phyloP scores from a whole-genome alignment of 2,888 invertebrate species.

The Drosophila paramelanica region DNA sequence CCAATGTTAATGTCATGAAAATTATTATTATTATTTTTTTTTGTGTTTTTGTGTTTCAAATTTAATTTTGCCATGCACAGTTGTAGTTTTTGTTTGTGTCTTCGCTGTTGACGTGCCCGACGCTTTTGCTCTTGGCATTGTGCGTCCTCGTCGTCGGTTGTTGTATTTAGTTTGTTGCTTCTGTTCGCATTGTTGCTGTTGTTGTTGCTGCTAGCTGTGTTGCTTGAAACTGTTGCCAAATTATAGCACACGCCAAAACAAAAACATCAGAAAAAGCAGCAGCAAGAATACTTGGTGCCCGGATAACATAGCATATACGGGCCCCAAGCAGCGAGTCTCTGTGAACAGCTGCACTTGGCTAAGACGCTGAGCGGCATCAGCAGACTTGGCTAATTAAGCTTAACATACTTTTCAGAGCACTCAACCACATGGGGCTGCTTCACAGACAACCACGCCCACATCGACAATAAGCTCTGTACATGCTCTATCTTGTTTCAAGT shows the following conservation, averaged over 20 bases:
- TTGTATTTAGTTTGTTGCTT: constrained; percentile 45
- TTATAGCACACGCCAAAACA: constrained; percentile 44
- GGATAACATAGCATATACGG: constrained; percentile 17
- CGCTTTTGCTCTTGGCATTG: constrained; percentile 68
- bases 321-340: constrained; percentile 19
- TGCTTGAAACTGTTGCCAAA: constrained; percentile 55
- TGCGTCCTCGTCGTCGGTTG: constrained; percentile 45
- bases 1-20: constrained; percentile 78
- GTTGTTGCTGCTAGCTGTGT: constrained; percentile 35
- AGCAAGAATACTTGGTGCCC: constrained; percentile 27
- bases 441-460: constrained; percentile 9
- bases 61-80: constrained; percentile 40
- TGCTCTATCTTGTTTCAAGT: constrained; percentile 72
- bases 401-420: constrained; percentile 48
- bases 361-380: constrained; percentile 21
- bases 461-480: constrained; percentile 40
- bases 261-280: constrained; percentile 16
- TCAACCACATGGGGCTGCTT: constrained; percentile 25
- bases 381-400: constrained; percentile 60
- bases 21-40: constrained; percentile 62
- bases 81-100: constrained; percentile 23
- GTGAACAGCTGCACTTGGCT: constrained; percentile 44
- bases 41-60: constrained; percentile 47
- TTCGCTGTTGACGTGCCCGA: constrained; percentile 38
- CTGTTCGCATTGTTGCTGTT: constrained; percentile 26